Conservation (phyloP, 2,888 invertebrate genomes). For the Melipona beecheii region DNA sequence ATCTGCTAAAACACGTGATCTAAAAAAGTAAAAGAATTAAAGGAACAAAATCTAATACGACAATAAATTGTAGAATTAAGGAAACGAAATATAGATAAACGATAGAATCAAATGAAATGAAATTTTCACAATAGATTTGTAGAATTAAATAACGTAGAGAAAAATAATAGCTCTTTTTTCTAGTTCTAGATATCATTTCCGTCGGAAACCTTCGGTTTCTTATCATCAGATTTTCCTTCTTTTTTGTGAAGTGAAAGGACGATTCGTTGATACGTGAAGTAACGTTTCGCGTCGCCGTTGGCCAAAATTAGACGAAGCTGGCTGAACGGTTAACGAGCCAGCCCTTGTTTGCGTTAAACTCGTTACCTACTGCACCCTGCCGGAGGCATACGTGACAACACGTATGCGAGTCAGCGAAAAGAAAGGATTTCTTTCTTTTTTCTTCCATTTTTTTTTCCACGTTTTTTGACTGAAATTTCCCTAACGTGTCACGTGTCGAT, state of each 20-base stretch:
- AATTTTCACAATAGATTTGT: no score
- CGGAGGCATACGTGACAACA: constrained; percentile 25
- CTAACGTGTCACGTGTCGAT: background rate
- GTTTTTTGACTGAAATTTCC: background rate
- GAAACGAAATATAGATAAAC: no score
- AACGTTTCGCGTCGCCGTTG: background rate
- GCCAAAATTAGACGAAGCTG: constrained; percentile 46
- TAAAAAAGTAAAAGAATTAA: no score
- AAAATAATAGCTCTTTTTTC: background rate
- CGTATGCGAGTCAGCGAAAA: constrained; percentile 1
- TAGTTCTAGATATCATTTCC: background rate
- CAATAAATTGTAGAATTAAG: no score
- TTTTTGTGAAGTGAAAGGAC: background rate
- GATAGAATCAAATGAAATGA: no score
- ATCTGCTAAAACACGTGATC: no score
- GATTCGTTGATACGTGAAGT: background rate
- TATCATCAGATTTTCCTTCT: background rate
- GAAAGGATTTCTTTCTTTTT: background rate
- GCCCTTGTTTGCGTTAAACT: constrained; percentile 75
- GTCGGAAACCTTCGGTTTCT: background rate
- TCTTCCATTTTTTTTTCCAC: background rate
- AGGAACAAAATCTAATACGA: no score
- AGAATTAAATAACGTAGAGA: no score
- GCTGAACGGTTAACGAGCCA: constrained; percentile 68
- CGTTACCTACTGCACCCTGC: constrained; percentile 61